phyloP scores from a whole-genome alignment of 2,797 vertebrate species.

The Myiotriccus ornatus region DNA sequence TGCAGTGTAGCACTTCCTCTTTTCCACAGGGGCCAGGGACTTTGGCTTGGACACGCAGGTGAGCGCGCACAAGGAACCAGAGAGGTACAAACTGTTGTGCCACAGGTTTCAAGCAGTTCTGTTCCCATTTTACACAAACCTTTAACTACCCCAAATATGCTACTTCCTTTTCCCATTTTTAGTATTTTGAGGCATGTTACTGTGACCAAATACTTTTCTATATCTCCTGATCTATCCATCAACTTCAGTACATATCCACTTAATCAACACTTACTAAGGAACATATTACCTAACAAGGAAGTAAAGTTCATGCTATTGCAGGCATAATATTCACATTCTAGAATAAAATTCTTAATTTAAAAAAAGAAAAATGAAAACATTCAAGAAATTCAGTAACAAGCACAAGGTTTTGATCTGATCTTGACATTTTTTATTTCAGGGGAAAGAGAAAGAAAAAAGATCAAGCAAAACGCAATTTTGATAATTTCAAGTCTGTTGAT shows the following conservation, averaged over 20 bases:
- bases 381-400: background rate
- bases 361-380: background rate
- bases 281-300: background rate
- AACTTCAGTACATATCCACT: background rate
- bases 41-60: background rate
- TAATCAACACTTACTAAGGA: background rate
- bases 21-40: background rate
- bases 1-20: background rate
- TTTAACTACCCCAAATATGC: background rate
- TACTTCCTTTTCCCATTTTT: background rate
- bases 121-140: background rate
- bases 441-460: background rate
- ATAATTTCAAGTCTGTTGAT: background rate
- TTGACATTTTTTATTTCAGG: background rate
- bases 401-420: background rate
- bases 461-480: background rate
- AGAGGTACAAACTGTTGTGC: background rate
- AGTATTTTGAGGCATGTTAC: background rate
- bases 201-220: background rate
- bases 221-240: background rate
- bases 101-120: background rate
- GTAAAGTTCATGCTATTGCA: background rate
- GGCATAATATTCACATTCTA: background rate
- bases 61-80: background rate
- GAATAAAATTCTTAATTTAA: background rate